A percentile compares a stretch with the other conserved stretches of the same genome.
Conservation (phyloP, 2,113 vertebrate species). For the Pyrgilauda ruficollis region DNA sequence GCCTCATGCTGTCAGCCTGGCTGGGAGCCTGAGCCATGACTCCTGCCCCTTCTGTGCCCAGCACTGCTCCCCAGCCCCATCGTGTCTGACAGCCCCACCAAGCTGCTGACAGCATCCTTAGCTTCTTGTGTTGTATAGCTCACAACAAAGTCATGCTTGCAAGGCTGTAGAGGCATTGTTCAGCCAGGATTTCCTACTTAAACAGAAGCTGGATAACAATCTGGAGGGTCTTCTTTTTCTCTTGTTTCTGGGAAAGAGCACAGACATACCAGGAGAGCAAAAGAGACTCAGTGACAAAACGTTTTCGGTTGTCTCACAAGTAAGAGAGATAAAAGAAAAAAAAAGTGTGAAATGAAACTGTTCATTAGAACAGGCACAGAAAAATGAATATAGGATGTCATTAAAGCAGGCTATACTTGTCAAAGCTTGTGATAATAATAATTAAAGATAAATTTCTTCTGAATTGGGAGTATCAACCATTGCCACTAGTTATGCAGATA, state of each 20-base stretch:
- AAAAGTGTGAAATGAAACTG: background rate
- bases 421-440: background rate
- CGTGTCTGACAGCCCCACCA: background rate
- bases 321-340: background rate
- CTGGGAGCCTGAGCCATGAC: background rate
- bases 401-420: background rate
- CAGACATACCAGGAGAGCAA: background rate
- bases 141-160: background rate
- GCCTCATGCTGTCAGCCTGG: fast-evolving
- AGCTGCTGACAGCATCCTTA: background rate
- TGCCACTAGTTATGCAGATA: background rate
- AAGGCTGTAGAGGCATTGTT: background rate
- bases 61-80: fast-evolving
- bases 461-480: background rate
- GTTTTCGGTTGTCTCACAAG: background rate
- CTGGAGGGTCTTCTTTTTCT: background rate
- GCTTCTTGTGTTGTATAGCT: background rate
- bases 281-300: background rate
- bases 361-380: background rate
- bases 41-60: background rate
- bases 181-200: background rate
- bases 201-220: background rate
- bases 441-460: background rate
- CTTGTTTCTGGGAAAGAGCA: background rate
- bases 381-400: background rate